Evolutionary conservation across 1,140 invertebrate species (phyloP), one percentile per base, ranked within the genome.

Genomic region (Eupeodes corollae): DNA sequence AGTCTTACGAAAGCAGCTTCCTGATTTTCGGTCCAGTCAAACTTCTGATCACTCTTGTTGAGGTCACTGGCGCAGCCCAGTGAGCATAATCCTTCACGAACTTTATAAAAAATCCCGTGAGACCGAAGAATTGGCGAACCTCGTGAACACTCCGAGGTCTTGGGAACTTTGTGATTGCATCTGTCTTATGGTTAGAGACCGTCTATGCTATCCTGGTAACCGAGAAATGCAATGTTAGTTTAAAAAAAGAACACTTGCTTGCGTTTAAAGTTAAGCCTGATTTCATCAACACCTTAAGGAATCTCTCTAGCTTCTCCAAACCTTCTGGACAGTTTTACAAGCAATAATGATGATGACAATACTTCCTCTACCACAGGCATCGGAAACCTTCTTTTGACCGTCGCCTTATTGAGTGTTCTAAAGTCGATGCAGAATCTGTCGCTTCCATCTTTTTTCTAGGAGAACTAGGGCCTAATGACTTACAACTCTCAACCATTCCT

Each of bases 391-490:
- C 67, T 63, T 11, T 50, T 42, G 2, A 52, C 50, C 2, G 67
- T 70, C 1, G 62, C 50, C 6, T 51, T 44, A 45, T 69, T 71
- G 8, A 70, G 33, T 40, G 38, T 10, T 0, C 61, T 34, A 34
- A 52, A 61, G 37, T 63, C 57, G 0, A 56, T 26, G 21, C 56
- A 63, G 32, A 63, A 55, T 12, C 59, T 46, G 14, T 41, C 42
- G 14, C 33, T 33, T 0, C 56, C 56, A 33, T 51, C 52, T 33
- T 73, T 72, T 48, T 80, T 82, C 2, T 53, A 56, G 0, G 76
- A n/a, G n/a, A n/a, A n/a, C n/a, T n/a, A n/a, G n/a, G n/a, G n/a
- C n/a, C n/a, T n/a, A n/a, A n/a, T n/a, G n/a, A n/a, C n/a, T n/a
- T n/a, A n/a, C n/a, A n/a, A n/a, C n/a, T n/a, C n/a, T n/a, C n/a